A percentile compares a stretch with the other conserved stretches of the same genome.
Evolutionary conservation across 2,113 vertebrate species (phyloP).

Genomic region (Polypterus bichir): DNA sequence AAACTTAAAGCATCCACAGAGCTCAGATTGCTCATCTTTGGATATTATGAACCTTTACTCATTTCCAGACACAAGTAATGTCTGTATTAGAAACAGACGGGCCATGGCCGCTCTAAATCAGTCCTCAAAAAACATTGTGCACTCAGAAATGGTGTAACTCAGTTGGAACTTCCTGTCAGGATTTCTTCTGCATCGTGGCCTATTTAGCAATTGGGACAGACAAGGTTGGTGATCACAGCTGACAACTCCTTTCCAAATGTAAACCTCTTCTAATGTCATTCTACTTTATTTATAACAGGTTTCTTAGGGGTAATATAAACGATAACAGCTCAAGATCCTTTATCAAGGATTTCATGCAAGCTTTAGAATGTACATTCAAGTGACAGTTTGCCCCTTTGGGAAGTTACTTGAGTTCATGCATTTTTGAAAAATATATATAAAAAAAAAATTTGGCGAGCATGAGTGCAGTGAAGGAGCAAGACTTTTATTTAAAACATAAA

Average conservation of each 20-base stretch:
- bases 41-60: background rate
- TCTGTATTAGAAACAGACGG: slow-evolving; percentile 3
- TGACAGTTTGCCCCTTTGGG: slow-evolving; percentile 4
- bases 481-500: no score
- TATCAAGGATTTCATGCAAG: background rate
- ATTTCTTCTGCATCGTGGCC: slow-evolving; percentile 29
- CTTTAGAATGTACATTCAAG: background rate
- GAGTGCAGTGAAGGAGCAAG: no score
- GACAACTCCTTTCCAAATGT: slow-evolving; percentile 42
- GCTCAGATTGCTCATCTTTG: no score
- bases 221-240: slow-evolving; percentile 41
- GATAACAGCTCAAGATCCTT: background rate
- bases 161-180: slow-evolving; percentile 41
- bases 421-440: background rate
- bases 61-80: background rate
- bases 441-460: no score
- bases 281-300: background rate
- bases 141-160: slow-evolving; percentile 32
- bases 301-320: background rate
- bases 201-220: slow-evolving; percentile 28
- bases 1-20: no score
- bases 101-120: background rate
- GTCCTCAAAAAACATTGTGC: slow-evolving; percentile 18
- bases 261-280: slow-evolving; percentile 28
- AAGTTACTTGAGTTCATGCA: background rate